Base-by-base conservation (phyloP, 2,797 vertebrate species). In the Xyrichtys novacula region DNA sequence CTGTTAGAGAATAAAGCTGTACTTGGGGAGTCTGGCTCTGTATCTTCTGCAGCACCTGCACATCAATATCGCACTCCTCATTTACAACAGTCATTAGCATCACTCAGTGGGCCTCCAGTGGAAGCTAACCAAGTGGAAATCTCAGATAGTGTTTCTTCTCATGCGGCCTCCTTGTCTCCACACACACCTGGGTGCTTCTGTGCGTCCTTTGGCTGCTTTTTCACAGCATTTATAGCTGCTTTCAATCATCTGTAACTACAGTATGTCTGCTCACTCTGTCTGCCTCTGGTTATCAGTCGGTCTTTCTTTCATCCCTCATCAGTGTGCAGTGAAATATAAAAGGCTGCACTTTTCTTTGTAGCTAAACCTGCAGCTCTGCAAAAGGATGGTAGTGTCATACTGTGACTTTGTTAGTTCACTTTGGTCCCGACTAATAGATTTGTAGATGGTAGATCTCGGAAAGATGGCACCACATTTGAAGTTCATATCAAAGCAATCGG, bases 61-160 rank as follows among this genome's bases (percentile, higher is more conserved):
- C 71, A 56, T 86, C 81, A 65, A 66, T 81, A 78, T 53, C 67
- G 74, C 44, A 65, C 65, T 71, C 60, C 59, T 75, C 38, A 61
- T 53, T 44, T 64, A 57, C 64, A 67, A 77, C 73, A 66, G 76
- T 76, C 85, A 87, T 89, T 82, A 85, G 58, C 83, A 75, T 87
- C 73, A 71, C 78, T 78, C 87, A 80, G 75, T 47, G 58, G 61
- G 69, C 60, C 74, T 71, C 47, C 76, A 69, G 77, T 74, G 38
- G 10, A 61, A 78, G 78, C 23, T 68, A 88, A 81, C 84, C 54
- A 23, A 61, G 74, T 86, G 83, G 80, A 90, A 88, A 84, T 28
- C 68, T 23, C 38, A 57, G 60, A 81, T 75, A 76, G 40, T 47
- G 44, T 65, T 62, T 47, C 66, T 62, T 25, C 67, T 80, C 72